These are phyloP conservation scores for Hyposoter didymator DNA, from an alignment of 2,888 invertebrate species.

Conservation along the genomic window DNA sequence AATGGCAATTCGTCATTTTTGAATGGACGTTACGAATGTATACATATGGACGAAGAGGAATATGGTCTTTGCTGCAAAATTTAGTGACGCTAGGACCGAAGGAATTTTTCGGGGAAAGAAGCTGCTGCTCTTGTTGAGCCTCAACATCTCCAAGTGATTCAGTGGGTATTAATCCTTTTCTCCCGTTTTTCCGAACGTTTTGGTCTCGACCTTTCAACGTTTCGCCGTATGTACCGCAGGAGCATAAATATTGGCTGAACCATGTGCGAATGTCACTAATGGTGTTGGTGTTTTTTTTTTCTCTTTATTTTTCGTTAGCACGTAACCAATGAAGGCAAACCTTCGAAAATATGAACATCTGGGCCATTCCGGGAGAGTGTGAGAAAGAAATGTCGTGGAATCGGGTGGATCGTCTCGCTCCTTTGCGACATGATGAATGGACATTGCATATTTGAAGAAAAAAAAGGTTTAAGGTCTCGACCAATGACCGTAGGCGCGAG, in stretches of 20 bases:
- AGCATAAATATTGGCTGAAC: conserved; percentile 67
- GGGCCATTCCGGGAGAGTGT: conserved; percentile 64
- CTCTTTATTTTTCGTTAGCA: conserved; percentile 13
- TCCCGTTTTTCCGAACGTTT: conserved; percentile 33
- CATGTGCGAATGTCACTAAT: conserved; percentile 72
- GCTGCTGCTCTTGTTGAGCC: conserved; percentile 22
- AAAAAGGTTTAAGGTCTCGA: conserved; percentile 39
- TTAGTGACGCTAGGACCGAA: not conserved
- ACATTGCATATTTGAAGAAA: conserved; percentile 35
- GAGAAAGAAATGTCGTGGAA: conserved; percentile 68
- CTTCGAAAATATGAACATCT: conserved; percentile 69
- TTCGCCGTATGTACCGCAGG: conserved; percentile 35
- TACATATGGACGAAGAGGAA: conserved; percentile 29
- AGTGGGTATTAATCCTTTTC: conserved; percentile 33
- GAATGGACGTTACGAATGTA: conserved; percentile 15
- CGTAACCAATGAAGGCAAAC: conserved; percentile 61
- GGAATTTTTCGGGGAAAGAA: conserved; percentile 17
- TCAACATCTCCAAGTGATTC: conserved; percentile 1
- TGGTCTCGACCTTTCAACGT: conserved; percentile 42
- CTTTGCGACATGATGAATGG: conserved; percentile 62
- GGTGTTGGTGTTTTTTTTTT: conserved; percentile 30
- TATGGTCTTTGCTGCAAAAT: conserved; percentile 20
- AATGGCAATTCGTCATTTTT: conserved; percentile 36
- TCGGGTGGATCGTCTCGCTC: conserved; percentile 48
- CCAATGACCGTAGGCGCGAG: conserved; percentile 52